Evolutionary conservation across 92 coral and sea anemone species (phyloP).

Genomic region (Porites divaricata): DNA sequence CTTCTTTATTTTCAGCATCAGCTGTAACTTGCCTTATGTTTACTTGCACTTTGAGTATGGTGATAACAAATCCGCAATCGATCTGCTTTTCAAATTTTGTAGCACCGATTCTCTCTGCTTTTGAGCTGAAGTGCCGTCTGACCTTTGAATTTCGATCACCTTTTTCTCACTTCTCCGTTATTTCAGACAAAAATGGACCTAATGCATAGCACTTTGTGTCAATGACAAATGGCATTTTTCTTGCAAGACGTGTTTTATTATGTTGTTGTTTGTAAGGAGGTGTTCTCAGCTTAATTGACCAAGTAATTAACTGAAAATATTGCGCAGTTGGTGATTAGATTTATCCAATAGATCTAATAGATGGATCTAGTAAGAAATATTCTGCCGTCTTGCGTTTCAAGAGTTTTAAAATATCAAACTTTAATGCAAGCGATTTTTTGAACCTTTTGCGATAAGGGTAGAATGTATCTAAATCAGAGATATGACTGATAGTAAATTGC

Average conservation of each 20-base stretch:
- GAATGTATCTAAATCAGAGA: background rate
- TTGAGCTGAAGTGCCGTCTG: background rate
- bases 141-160: constrained; percentile 21
- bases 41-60: too few relatives aligned
- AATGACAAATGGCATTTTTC: constrained; percentile 24
- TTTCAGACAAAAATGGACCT: constrained; percentile 21
- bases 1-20: too few relatives aligned
- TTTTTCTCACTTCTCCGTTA: background rate
- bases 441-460: background rate
- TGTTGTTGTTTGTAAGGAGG: constrained; percentile 7
- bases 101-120: background rate
- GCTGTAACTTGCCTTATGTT: too few relatives aligned
- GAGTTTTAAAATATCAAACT: background rate
- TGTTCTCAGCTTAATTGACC: constrained; percentile 1
- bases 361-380: background rate
- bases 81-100: background rate
- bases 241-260: background rate
- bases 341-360: background rate
- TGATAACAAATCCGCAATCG: background rate
- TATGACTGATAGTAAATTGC: background rate
- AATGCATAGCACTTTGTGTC: background rate
- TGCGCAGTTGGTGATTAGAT: constrained; percentile 18
- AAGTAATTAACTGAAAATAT: constrained; percentile 28
- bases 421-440: background rate
- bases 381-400: background rate